Evolutionary conservation across 2,888 invertebrate genomes (phyloP), one percentile per base, ranked within the genome.

Genomic region (Malthinus seriepunctatus): DNA sequence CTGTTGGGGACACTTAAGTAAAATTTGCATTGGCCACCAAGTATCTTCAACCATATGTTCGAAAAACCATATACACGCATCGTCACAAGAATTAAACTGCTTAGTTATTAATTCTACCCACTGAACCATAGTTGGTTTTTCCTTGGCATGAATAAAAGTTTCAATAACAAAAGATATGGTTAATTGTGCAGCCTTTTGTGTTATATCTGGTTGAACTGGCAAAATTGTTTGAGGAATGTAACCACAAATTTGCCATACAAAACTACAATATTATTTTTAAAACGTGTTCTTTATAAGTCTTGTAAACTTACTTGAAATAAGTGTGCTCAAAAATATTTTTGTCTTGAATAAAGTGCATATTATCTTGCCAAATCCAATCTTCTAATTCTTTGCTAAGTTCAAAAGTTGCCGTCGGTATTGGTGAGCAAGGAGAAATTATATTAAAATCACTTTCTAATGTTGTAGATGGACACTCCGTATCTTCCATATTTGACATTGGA

Each of bases 331-430:
- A 96, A 71, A 97, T 94, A 76, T 95, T 95, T 74, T 95, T 93
- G 78, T 97, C 96, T 73, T 93, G 93, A 52, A 97, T 83, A 74
- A 96, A 97, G 76, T 95, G 92, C 86, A 92, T 92, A 77, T 97
- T 97, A 80, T 97, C 97, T 74, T 94, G 90, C 96, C 96, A 97
- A 68, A 97, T 96, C 96, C 95, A 96, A 78, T 93, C 91, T 74
- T 93, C 92, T 35, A 96, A 81, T 68, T 95, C 95, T 65, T 88
- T 86, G 49, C 87, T 88, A 3, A 92, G 80, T 65, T 86, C 85
- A 66, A 89, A 80, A 4, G 79, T 72, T 9, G 68, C 61, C 8
- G 63, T 64, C 5, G 67, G 62, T 32, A 66, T 58, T 8, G 68
- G 65, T 5, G 66, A 65, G 33, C 51, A 56, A 9, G 63, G 56